Evolutionary conservation across 2,797 vertebrate species (phyloP), one percentile per base, ranked within the genome.

Genomic region (Anableps anableps): DNA sequence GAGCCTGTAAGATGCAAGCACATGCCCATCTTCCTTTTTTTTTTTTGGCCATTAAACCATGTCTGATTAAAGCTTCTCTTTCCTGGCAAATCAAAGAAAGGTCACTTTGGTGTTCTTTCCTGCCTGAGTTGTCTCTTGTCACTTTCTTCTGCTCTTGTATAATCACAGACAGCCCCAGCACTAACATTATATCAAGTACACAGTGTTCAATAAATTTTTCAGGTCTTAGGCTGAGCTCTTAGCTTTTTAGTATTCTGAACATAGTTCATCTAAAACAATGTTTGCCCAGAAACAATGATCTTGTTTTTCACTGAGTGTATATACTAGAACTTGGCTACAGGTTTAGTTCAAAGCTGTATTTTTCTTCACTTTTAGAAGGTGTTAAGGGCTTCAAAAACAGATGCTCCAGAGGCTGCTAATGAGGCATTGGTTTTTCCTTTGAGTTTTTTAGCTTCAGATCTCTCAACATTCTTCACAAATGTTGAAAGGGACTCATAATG

Each of bases 191-290:
- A 70, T 10, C 38, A 43, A 70, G 38, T 70, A 70, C 38, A 71
- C 41, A 29, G 38, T n/a, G 23, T 76, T 64, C 17, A 17, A 41
- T 53, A 21, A 29, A 70, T 68, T 34, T 53, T 13, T 77, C 31
- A 51, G 26, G 48, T 70, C 50, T 53, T 9, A 43, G 5, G 38
- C 48, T 26, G 36, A 45, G 51, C 51, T 51, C 72, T 73, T 51
- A 36, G 45, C 72, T 73, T 51, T 51, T 73, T 51, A 45, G 17
- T 75, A 75, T 75, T 75, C 26, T 43, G n/a, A 38, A 60, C 21
- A 31, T n/a, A 48, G 13, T 51, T 51, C 0, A 1, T 68, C n/a
- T 36, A 77, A 50, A 45, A 62, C 55, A 21, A 21, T 45, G 29
- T 75, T 75, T 31, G 21, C 34, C 50, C 31, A 45, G 38, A 60